Percentiles rank a stretch among this genome's conserved stretches.
Conservation (phyloP, 2,797 vertebrate species). For the Astyanax mexicanus region DNA sequence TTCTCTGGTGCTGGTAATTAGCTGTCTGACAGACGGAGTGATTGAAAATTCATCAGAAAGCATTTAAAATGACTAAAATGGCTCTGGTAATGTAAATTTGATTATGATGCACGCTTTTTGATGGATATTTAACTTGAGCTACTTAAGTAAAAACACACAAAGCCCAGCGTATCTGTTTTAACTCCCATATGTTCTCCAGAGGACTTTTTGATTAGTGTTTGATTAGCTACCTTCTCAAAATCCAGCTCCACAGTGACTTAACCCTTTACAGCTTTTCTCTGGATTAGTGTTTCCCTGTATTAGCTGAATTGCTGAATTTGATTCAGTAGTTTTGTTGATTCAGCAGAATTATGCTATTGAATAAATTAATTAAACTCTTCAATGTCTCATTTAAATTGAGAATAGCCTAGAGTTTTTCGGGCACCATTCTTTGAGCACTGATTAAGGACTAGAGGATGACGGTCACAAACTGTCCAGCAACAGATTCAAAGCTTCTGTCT, state of each 20-base stretch:
- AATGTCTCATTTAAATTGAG: too few relatives aligned
- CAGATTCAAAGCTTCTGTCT: too few relatives aligned
- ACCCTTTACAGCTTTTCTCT: too few relatives aligned
- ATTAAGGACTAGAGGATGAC: too few relatives aligned
- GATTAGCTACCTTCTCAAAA: not conserved
- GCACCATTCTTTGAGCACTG: too few relatives aligned
- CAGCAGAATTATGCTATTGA: too few relatives aligned
- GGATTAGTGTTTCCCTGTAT: not conserved
- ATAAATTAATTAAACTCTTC: too few relatives aligned
- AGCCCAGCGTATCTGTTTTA: not conserved
- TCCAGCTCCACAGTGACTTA: too few relatives aligned
- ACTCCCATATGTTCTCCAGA: not conserved
- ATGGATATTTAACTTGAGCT: not conserved
- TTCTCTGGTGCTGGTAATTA: constrained; percentile 4
- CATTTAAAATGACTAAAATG: constrained; percentile 29
- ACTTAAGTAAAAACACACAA: not conserved
- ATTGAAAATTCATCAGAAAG: constrained; percentile 30
- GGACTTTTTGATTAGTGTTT: not conserved
- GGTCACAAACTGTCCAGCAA: too few relatives aligned
- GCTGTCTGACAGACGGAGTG: not conserved
- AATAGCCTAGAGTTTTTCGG: too few relatives aligned
- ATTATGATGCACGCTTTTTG: constrained; percentile 2
- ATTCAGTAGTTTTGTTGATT: not conserved
- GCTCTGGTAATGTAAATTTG: constrained; percentile 20
- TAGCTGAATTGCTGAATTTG: too few relatives aligned